Evolutionary conservation across 2,113 vertebrate species (phyloP).

Genomic region (Prietella phreatophila): DNA sequence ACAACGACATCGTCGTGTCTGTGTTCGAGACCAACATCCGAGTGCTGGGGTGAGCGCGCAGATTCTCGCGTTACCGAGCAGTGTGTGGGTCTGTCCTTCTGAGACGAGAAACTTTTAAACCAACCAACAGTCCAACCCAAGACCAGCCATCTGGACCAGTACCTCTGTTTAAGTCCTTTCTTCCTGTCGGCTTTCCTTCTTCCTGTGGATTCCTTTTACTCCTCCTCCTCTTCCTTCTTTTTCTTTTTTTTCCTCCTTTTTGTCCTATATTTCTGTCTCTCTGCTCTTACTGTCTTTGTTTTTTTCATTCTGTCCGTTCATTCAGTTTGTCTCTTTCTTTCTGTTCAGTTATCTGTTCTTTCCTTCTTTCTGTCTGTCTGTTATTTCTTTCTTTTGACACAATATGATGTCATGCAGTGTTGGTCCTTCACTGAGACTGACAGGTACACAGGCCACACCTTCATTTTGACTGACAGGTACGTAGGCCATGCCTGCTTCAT

Average conservation of each 20-base stretch:
- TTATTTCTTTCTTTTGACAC: not conserved
- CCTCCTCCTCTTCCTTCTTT: not conserved
- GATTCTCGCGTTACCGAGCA: not conserved
- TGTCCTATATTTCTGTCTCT: not conserved
- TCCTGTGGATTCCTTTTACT: not conserved
- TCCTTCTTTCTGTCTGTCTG: not conserved
- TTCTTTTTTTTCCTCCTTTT: not conserved
- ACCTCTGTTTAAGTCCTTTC: too few relatives aligned
- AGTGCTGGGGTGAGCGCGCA: slow-evolving; percentile 88
- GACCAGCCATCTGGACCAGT: too few relatives aligned
- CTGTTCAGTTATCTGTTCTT: not conserved
- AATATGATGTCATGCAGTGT: not conserved
- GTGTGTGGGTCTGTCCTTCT: not conserved
- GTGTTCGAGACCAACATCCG: slow-evolving; percentile 99
- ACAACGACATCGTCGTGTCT: slow-evolving; percentile 97
- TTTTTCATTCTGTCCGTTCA: not conserved
- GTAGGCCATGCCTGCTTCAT: not conserved
- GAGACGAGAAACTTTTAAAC: not conserved
- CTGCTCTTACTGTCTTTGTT: not conserved
- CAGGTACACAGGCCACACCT: not conserved
- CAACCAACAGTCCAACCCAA: not conserved
- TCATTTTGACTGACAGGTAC: not conserved
- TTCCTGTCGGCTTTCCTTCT: not conserved
- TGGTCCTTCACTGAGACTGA: not conserved
- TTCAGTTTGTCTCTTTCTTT: not conserved